Percentiles rank a stretch among this genome's conserved stretches.
Conservation (phyloP, 2,113 vertebrate species). For the Siniperca knerii region DNA sequence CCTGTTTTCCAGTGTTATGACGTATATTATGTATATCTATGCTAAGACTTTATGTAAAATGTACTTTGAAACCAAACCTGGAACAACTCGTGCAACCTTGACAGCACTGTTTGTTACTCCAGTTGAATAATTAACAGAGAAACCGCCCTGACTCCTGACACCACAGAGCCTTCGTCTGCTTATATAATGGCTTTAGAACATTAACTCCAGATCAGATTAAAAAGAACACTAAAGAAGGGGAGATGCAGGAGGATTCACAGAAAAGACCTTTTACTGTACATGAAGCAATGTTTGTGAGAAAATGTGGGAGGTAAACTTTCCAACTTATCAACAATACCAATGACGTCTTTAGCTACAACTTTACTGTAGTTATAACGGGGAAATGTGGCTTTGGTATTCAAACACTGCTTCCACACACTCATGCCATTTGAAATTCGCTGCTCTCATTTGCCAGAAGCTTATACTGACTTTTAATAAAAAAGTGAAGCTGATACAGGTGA, state of each 20-base stretch:
- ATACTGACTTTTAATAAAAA: too few relatives aligned
- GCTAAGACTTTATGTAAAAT: neutral
- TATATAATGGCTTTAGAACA: conserved; percentile 1
- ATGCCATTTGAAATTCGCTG: neutral
- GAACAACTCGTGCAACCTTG: neutral
- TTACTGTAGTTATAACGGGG: neutral
- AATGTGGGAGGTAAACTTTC: too few relatives aligned
- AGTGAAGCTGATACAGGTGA: neutral
- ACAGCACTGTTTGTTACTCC: neutral
- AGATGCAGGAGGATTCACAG: neutral
- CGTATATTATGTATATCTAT: neutral
- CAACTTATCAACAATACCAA: neutral
- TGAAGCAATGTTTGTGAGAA: neutral
- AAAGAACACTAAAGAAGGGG: neutral
- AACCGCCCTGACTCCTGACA: neutral
- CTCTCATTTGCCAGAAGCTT: neutral
- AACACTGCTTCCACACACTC: neutral
- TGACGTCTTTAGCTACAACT: too few relatives aligned
- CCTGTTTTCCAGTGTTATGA: neutral
- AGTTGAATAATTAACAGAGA: conserved; percentile 40
- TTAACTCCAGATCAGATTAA: neutral
- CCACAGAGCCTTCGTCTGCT: conserved; percentile 10
- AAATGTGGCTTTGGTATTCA: neutral
- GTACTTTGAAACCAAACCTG: neutral
- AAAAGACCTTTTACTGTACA: neutral